These are phyloP conservation scores for Leptinotarsa undecemlineata DNA, from an alignment of 1,140 invertebrate species.

Conservation along the genomic window DNA sequence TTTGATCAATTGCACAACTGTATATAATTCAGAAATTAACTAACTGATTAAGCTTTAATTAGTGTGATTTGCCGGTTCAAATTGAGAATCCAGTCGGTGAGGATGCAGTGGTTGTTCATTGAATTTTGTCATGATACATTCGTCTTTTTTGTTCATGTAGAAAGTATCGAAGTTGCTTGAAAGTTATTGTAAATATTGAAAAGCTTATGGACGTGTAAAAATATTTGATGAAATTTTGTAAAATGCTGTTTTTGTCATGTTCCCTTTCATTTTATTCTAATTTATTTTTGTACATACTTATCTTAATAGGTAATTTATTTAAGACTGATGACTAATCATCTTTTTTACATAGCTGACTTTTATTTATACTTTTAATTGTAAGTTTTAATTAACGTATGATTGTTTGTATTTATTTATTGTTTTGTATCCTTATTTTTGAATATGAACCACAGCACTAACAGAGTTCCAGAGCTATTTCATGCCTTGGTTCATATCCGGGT, in stretches of 20 bases:
- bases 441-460: slow-evolving; percentile 17
- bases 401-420: slow-evolving; percentile 22
- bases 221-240: slow-evolving; percentile 13
- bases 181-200: slow-evolving; percentile 36
- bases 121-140: slow-evolving; percentile 25
- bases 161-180: slow-evolving; percentile 32
- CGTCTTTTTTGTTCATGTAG: slow-evolving; percentile 32
- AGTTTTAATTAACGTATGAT: slow-evolving; percentile 11
- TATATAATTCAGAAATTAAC: slow-evolving; percentile 9
- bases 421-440: slow-evolving; percentile 17
- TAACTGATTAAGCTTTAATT: slow-evolving; percentile 14
- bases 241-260: slow-evolving; percentile 16
- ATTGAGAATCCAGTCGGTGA: background rate
- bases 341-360: slow-evolving; percentile 32
- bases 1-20: slow-evolving; percentile 14
- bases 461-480: background rate
- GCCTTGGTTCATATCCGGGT: slow-evolving; percentile 23
- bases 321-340: slow-evolving; percentile 51
- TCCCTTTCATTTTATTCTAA: slow-evolving; percentile 26
- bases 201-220: slow-evolving; percentile 35
- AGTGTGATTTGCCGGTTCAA: slow-evolving; percentile 9
- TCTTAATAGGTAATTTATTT: slow-evolving; percentile 50
- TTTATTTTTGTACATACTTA: slow-evolving; percentile 43
- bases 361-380: slow-evolving; percentile 35
- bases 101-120: slow-evolving; percentile 18